Evolutionary conservation across 2,888 invertebrate genomes (phyloP).

Genomic region (Busseola fusca): DNA sequence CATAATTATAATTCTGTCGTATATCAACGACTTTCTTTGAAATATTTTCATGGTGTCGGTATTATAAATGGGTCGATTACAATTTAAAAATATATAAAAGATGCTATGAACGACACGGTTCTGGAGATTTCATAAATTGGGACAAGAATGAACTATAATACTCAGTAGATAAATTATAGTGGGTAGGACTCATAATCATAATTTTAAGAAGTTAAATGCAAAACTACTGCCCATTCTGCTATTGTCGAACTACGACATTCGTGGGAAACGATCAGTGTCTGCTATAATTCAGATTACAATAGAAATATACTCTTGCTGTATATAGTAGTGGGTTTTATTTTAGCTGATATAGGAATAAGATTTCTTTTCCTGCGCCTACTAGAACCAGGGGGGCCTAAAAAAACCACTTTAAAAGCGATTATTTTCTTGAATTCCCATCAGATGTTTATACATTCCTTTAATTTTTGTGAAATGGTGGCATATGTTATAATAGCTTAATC

Average conservation of each 20-base stretch:
- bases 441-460: too few relatives aligned
- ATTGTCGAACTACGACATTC: neutral
- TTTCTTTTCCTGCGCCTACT: neutral
- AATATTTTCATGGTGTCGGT: slow-evolving; percentile 46
- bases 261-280: slow-evolving; percentile 1
- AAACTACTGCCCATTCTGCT: neutral
- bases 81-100: slow-evolving; percentile 43
- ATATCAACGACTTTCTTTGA: slow-evolving; percentile 53
- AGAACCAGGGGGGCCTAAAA: neutral
- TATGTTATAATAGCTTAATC: too few relatives aligned
- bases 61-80: slow-evolving; percentile 48
- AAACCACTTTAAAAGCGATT: too few relatives aligned
- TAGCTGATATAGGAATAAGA: neutral
- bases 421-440: too few relatives aligned
- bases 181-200: neutral
- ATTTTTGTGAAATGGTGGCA: too few relatives aligned
- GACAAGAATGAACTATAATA: slow-evolving; percentile 4
- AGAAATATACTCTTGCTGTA: neutral
- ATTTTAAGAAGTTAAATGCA: slow-evolving; percentile 1
- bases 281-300: neutral
- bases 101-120: slow-evolving; percentile 23
- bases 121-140: slow-evolving; percentile 8
- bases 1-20: slow-evolving; percentile 53
- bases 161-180: slow-evolving; percentile 3
- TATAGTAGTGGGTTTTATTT: neutral